These are phyloP conservation scores for Brachypodius melanocephalos DNA, from an alignment of 2,113 vertebrate genomes.

Conservation along the genomic window DNA sequence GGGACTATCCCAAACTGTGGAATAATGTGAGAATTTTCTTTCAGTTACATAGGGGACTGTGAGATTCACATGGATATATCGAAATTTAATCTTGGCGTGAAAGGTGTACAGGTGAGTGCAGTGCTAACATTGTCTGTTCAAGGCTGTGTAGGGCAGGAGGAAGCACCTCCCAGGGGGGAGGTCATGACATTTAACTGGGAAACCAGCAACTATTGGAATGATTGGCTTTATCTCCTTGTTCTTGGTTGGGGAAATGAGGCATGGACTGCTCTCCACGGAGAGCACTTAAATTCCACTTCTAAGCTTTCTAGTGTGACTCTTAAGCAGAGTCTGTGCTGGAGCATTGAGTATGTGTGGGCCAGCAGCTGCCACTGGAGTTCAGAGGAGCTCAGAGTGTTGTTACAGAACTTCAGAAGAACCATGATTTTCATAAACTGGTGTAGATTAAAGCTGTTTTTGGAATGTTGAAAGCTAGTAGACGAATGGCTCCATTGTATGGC, in stretches of 20 bases:
- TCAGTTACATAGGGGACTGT: conserved; percentile 88
- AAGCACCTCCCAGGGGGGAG: neutral
- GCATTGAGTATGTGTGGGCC: neutral
- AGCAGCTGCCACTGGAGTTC: neutral
- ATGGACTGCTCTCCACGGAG: neutral
- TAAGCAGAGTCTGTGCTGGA: neutral
- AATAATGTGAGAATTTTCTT: conserved; percentile 22
- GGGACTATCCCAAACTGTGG: neutral
- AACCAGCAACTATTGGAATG: neutral
- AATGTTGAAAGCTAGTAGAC: neutral
- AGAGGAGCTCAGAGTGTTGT: neutral
- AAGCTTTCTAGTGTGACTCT: neutral
- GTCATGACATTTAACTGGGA: neutral
- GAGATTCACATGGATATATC: conserved; percentile 89
- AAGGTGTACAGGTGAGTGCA: conserved; percentile 83
- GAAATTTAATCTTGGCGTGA: conserved; percentile 85
- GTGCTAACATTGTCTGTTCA: neutral
- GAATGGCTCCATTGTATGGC: neutral
- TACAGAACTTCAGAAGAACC: neutral
- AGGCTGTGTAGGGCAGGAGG: neutral
- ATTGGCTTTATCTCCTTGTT: neutral
- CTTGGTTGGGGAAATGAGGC: neutral
- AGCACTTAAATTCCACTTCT: neutral
- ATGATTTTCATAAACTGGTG: neutral
- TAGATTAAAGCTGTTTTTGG: neutral